Base-by-base conservation (phyloP, 1,140 invertebrate species). In the Drosophila watanabei region DNA sequence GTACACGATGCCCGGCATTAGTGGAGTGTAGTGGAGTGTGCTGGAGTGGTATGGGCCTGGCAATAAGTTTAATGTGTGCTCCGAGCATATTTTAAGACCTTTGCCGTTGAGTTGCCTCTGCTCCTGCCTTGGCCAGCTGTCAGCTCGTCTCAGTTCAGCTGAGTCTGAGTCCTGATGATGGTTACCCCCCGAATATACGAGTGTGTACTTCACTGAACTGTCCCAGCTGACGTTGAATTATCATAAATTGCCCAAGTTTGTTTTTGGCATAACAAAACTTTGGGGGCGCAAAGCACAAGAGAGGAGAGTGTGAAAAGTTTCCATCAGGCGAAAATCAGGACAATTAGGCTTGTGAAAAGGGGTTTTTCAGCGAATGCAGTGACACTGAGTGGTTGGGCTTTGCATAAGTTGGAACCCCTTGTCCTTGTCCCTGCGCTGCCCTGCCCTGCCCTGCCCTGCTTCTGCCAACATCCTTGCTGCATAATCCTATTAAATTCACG, bases 21-120 rank as follows among this genome's bases (percentile, higher is more conserved):
- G 80, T 76, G 24, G 66, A 54, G 54, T 39, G 33, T 4, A 39
- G 33, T 54, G 51, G 5, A 52, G 49, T 35, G 18, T 14, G 16
- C n/a, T 54, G 51, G 3, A 18, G 51, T 35, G 30, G n/a, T 14
- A 30, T 7, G 39, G 51, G 57, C 65, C 60, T 62, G 64, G 82
- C 87, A 91, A 91, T 91, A 91, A 91, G 88, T 91, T 88, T 88
- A 91, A 91, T 91, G 81, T 91, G 78, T 91, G 86, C 82, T 88
- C 24, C 60, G 65, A 92, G 89, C 88, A 91, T 91, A 91, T 91
- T 91, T 84, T 76, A 81, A 84, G 83, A 56, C 73, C 58, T 64
- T 61, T 63, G 58, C 58, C 52, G 33, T 16, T 54, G 52, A 33
- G 33, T 10, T 54, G 52, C 32, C 11, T 7, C 11, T 18, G 16